Base-by-base conservation (phyloP, 1,140 invertebrate genomes). In the Diachasma alloeum region DNA sequence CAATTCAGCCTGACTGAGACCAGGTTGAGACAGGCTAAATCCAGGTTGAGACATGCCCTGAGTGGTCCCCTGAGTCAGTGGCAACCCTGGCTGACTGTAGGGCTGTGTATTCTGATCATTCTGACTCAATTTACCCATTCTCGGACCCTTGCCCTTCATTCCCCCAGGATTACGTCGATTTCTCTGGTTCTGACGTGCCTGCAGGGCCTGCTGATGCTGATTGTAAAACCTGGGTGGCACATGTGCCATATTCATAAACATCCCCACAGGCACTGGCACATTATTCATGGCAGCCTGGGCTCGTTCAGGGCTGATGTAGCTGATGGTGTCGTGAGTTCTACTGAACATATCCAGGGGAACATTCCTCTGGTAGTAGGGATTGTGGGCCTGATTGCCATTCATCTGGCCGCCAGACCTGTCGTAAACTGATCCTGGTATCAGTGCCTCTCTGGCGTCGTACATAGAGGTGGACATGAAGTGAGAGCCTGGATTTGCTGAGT, bases 381-480 rank as follows among this genome's bases (percentile, higher is more conserved):
- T 90, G 74, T 90, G 85, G 19, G 81, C 86, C 22, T 89, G 88
- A 5, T 83, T 80, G 0, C 88, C 89, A 83, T 90, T 91, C 83
- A 88, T 88, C 75, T 88, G 92, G 80, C 80, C 90, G 81, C 88
- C 93, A 80, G 91, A 93, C 87, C 94, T 85, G 83, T 97, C 95
- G 85, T 96, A 97, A 0, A 96, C 93, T 39, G 93, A 93, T 0
- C 95, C 95, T 0, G 97, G 97, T 31, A 97, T 95, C 86, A 99
- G 91, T 0, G 95, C 96, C 87, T 97, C 96, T 72, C 96, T 91
- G 4, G 95, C 96, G 87, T 97, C 96, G 85, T 96, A 99, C 92
- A 97, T 97, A 10, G 96, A 96, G 19, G 96, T 98, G 15, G 95
- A 96, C 97, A 99, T 99, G 83, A 99, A 99, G 84, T 98, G 96